Conservation (phyloP, 2,888 invertebrate genomes). For the Apantesis nais region DNA sequence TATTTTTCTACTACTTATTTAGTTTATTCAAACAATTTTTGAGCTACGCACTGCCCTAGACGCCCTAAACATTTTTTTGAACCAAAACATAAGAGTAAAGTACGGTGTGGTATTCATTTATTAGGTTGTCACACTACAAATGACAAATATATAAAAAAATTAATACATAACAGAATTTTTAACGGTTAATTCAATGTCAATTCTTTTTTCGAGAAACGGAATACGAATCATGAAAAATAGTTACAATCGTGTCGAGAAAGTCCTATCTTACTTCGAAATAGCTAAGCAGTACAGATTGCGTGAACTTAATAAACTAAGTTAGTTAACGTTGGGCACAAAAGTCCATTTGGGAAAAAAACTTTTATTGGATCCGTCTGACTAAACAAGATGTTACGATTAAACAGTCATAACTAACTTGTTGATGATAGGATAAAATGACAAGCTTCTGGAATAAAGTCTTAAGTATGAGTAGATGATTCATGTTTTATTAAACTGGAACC, state of each 20-base stretch:
- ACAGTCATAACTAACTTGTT: slow-evolving; percentile 25
- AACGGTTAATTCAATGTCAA: background rate
- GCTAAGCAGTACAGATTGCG: slow-evolving; percentile 26
- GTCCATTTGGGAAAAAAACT: slow-evolving; percentile 38
- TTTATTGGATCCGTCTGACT: slow-evolving; percentile 31
- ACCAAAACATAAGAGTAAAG: background rate
- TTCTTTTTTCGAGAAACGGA: background rate
- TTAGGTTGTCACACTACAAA: background rate
- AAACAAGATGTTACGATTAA: slow-evolving; percentile 26
- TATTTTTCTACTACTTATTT: background rate
- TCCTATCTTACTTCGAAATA: background rate
- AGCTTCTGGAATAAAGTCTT: background rate
- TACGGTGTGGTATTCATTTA: background rate
- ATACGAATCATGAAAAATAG: background rate
- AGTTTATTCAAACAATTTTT: background rate
- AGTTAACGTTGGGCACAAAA: slow-evolving; percentile 38
- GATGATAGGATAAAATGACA: background rate
- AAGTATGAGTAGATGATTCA: background rate
- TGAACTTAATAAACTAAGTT: slow-evolving; percentile 43
- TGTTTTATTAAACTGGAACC: background rate
- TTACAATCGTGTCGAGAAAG: background rate
- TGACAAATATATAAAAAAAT: background rate
- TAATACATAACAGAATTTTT: background rate
- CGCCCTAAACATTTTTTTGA: no score
- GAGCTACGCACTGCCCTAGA: no score